Percentiles rank a stretch among this genome's conserved stretches.
Evolutionary conservation across 92 coral and sea anemone genomes (phyloP).

Genomic region (Zoanthus solanderi): DNA sequence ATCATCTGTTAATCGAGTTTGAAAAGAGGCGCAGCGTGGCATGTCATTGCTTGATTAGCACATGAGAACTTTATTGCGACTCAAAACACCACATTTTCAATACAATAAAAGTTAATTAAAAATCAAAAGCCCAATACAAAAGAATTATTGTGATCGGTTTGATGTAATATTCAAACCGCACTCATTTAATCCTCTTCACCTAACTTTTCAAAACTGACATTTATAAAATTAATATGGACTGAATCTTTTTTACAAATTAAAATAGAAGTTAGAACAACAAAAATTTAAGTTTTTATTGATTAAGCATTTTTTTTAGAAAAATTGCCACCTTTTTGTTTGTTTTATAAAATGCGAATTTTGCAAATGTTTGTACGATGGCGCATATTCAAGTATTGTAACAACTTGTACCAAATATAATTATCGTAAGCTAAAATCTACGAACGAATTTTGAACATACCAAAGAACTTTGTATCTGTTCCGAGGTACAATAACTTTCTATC

Average conservation of each 20-base stretch:
- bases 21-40: constrained; percentile 37
- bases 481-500: not conserved
- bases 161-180: not conserved
- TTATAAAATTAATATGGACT: not conserved
- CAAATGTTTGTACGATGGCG: not conserved
- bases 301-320: not conserved
- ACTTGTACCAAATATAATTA: no score
- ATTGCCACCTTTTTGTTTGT: not conserved
- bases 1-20: constrained; percentile 36
- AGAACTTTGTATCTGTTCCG: no score
- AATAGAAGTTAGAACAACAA: not conserved
- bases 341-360: not conserved
- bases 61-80: constrained; percentile 17
- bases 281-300: not conserved
- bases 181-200: not conserved
- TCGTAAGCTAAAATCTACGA: no score
- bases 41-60: constrained; percentile 35
- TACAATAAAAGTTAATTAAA: constrained; percentile 45
- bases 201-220: not conserved
- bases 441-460: no score
- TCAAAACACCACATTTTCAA: constrained; percentile 29
- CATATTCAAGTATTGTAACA: no score
- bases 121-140: constrained; percentile 18
- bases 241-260: not conserved
- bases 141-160: constrained; percentile 4